These are phyloP conservation scores for Sebastolobus altivelis DNA, from an alignment of 2,797 vertebrate species.

Conservation along the genomic window DNA sequence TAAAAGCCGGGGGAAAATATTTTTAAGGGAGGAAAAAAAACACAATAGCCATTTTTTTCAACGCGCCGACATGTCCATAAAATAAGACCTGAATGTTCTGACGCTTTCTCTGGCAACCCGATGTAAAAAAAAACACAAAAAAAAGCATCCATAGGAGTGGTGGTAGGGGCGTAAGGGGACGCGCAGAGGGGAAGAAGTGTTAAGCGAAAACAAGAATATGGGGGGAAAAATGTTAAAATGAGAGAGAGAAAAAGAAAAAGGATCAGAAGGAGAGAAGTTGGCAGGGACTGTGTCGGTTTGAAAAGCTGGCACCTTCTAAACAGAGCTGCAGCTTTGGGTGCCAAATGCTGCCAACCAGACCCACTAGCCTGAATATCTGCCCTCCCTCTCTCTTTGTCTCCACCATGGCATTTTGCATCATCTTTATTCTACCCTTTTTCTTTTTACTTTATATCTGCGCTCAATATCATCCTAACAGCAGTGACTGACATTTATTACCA, in stretches of 20 bases:
- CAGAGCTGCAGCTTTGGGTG: conserved; percentile 80
- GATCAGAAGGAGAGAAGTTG: conserved; percentile 83
- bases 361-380: conserved; percentile 82
- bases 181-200: conserved; percentile 57
- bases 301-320: conserved; percentile 87
- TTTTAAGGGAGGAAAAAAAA: conserved; percentile 31
- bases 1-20: conserved; percentile 60
- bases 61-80: background rate
- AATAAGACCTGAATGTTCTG: conserved; percentile 27
- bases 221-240: conserved; percentile 72
- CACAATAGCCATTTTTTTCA: conserved; percentile 51
- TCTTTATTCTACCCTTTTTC: conserved; percentile 82
- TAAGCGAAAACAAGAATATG: conserved; percentile 70
- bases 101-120: conserved; percentile 20
- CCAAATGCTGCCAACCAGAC: conserved; percentile 86
- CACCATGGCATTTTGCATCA: conserved; percentile 81
- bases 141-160: conserved; percentile 39
- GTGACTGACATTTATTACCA: conserved; percentile 52
- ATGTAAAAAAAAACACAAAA: conserved; percentile 11
- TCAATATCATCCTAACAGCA: conserved; percentile 53
- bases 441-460: conserved; percentile 75
- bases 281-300: conserved; percentile 83
- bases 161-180: conserved; percentile 50
- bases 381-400: conserved; percentile 85
- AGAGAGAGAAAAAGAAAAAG: conserved; percentile 71